phyloP scores from a whole-genome alignment of 2,113 vertebrate genomes.

The Plecturocebus donacophilus region DNA sequence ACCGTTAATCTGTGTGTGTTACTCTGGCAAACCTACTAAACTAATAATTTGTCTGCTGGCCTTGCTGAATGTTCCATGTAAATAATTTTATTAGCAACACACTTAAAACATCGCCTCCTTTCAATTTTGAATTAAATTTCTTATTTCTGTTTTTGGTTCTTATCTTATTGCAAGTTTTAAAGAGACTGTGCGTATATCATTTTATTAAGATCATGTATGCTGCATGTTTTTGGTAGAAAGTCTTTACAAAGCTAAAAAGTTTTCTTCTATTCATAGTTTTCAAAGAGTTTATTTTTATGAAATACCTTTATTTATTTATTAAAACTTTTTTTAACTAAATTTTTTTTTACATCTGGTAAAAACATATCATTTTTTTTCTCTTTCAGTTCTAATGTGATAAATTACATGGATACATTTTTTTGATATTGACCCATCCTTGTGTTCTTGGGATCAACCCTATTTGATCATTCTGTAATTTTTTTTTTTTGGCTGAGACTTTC shows the following conservation, averaged over 20 bases:
- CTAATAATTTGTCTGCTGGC: background rate
- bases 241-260: background rate
- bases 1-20: background rate
- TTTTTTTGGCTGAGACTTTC: background rate
- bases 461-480: background rate
- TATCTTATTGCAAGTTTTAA: constrained; percentile 9
- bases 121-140: background rate
- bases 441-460: background rate
- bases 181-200: background rate
- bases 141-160: background rate
- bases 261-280: background rate
- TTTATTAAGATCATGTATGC: background rate
- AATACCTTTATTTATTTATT: background rate
- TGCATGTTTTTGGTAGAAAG: background rate
- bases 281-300: constrained; percentile 1
- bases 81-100: background rate
- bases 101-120: background rate
- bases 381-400: background rate
- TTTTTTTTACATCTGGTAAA: background rate
- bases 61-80: constrained; percentile 16
- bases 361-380: background rate
- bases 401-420: background rate
- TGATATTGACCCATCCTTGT: background rate
- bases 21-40: background rate
- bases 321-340: background rate